A percentile compares a stretch with the other conserved stretches of the same genome.
These are phyloP conservation scores for Trichechus manatus DNA, from an alignment of 2,113 vertebrate species.

Conservation along the genomic window DNA sequence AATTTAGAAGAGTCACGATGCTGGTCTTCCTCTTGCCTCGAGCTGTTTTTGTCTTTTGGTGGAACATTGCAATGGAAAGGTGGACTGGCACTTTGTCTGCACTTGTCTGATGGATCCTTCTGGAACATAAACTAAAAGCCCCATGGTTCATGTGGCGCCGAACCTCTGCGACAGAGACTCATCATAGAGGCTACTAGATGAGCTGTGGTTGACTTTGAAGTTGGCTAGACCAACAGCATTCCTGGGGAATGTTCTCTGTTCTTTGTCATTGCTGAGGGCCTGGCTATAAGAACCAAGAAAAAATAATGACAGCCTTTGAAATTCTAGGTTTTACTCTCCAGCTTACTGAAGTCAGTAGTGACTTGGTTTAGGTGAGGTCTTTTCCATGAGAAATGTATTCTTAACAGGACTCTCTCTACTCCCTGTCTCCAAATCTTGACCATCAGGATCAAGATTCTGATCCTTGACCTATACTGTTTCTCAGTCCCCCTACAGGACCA, in stretches of 20 bases:
- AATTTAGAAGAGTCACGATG: slow-evolving; percentile 43
- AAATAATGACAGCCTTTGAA: slow-evolving; percentile 65
- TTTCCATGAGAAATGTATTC: slow-evolving; percentile 41
- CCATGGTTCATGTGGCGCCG: background rate
- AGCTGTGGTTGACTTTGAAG: slow-evolving; percentile 48
- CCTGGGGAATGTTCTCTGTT: slow-evolving; percentile 41
- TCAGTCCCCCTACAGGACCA: background rate
- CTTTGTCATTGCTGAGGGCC: slow-evolving; percentile 40
- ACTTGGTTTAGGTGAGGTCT: slow-evolving; percentile 14
- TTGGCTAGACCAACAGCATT: slow-evolving; percentile 39
- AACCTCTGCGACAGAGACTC: background rate
- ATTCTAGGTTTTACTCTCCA: slow-evolving; percentile 39
- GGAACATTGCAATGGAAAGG: slow-evolving; percentile 51
- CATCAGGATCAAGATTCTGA: background rate
- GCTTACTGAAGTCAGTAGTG: background rate
- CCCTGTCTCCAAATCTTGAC: background rate
- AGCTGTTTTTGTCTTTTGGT: background rate
- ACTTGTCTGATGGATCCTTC: slow-evolving; percentile 40
- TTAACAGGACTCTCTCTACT: background rate
- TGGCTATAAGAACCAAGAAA: slow-evolving; percentile 48
- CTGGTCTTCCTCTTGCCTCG: slow-evolving; percentile 3
- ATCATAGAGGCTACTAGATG: background rate
- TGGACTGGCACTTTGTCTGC: background rate
- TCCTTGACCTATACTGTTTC: background rate
- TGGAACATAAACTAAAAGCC: slow-evolving; percentile 27